These are phyloP conservation scores for Falco berigora DNA, from an alignment of 2,797 vertebrate species.

Conservation along the genomic window DNA sequence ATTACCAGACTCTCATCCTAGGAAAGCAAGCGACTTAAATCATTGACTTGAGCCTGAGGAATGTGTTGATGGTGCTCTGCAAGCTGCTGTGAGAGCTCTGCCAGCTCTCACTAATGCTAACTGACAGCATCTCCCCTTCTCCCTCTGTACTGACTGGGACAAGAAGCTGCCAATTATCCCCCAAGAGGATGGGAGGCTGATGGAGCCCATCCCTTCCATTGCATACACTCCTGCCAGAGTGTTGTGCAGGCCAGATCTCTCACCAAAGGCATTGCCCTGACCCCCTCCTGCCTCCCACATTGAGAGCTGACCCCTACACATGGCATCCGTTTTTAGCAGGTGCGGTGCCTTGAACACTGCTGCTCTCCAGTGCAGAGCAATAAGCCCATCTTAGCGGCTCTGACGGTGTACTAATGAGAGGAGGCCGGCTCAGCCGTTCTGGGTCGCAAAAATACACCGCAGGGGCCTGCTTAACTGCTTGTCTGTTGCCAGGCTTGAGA, in stretches of 20 bases:
- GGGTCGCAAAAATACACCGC: neutral
- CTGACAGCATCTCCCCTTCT: constrained; percentile 49
- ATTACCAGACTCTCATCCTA: constrained; percentile 18
- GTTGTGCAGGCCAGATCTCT: neutral
- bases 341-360: neutral
- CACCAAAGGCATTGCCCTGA: neutral
- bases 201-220: neutral
- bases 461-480: neutral
- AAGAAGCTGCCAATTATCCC: constrained; percentile 44
- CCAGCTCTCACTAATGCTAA: constrained; percentile 45
- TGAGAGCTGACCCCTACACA: neutral
- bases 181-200: neutral
- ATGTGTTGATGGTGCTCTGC: constrained; percentile 17
- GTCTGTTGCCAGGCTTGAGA: neutral
- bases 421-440: neutral
- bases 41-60: constrained; percentile 28
- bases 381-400: neutral
- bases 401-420: neutral
- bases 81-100: constrained; percentile 32
- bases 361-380: neutral
- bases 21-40: constrained; percentile 32
- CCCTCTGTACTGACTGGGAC: neutral
- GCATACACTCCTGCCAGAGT: neutral
- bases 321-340: constrained; percentile 5
- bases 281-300: neutral